These are phyloP conservation scores for Macrotrachela quadricornifera DNA, from an alignment of 1,140 invertebrate species.

Conservation along the genomic window DNA sequence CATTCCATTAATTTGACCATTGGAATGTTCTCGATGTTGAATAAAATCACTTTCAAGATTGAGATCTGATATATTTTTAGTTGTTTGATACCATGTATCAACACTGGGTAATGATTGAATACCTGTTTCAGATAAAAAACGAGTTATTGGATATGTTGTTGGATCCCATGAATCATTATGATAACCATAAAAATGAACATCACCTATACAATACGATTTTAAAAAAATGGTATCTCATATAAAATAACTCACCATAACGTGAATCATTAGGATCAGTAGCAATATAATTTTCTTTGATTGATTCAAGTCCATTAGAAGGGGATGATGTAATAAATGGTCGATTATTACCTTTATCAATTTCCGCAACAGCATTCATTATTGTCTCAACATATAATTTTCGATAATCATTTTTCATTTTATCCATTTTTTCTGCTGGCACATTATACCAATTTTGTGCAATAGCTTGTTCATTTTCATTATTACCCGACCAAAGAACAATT, in stretches of 20 bases:
- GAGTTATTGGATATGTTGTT: constrained; percentile 48
- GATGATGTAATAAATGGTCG: constrained; percentile 62
- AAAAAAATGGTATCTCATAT: constrained; percentile 3
- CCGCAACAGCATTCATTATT: constrained; percentile 42
- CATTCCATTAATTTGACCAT: no score
- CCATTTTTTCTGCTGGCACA: no score
- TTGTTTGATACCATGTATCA: constrained; percentile 36
- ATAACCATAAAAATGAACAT: constrained; percentile 81
- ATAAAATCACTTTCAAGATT: constrained; percentile 39
- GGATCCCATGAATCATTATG: constrained; percentile 53
- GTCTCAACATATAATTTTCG: constrained; percentile 59
- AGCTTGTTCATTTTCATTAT: constrained; percentile 91
- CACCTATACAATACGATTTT: constrained; percentile 15
- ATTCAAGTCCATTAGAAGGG: constrained; percentile 65
- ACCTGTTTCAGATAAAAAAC: constrained; percentile 90
- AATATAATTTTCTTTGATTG: constrained; percentile 46
- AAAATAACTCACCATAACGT: constrained; percentile 64
- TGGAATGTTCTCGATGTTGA: constrained; percentile 59
- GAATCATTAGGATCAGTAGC: constrained; percentile 50
- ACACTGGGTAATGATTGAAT: constrained; percentile 63
- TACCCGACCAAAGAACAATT: constrained; percentile 66
- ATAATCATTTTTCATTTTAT: no score
- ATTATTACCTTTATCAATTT: constrained; percentile 40
- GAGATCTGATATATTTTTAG: constrained; percentile 36
- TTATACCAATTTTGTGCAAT: constrained; percentile 56